A percentile compares a stretch with the other conserved stretches of the same genome.
Evolutionary conservation across 2,113 vertebrate species (phyloP).

Genomic region (Crotalus tigris): DNA sequence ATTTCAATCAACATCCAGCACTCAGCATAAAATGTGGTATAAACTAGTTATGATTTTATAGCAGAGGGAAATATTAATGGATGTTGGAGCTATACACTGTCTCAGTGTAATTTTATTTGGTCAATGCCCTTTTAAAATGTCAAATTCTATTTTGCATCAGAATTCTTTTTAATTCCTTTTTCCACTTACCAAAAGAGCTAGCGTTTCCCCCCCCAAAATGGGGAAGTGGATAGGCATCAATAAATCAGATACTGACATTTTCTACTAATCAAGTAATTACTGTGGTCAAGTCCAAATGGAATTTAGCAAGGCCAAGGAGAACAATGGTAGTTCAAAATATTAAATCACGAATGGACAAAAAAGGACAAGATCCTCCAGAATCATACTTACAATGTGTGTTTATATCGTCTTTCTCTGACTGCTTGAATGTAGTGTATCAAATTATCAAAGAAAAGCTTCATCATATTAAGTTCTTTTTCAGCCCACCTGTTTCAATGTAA

Average conservation of each 20-base stretch:
- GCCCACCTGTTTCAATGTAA: constrained; percentile 86
- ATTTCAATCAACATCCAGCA: neutral
- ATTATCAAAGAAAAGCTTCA: constrained; percentile 99
- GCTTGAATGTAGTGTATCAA: constrained; percentile 96
- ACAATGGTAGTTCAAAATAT: neutral
- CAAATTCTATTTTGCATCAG: neutral
- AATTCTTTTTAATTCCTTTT: neutral
- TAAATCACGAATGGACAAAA: neutral
- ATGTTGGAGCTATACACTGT: too few species aligned
- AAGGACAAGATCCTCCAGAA: neutral
- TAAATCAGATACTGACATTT: neutral
- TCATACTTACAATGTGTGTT: constrained; percentile 90
- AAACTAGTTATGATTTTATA: neutral
- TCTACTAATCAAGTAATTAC: neutral
- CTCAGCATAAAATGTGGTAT: neutral
- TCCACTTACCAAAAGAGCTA: neutral
- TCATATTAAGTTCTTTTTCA: constrained; percentile 98
- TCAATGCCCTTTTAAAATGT: neutral
- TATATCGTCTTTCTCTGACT: constrained; percentile 87
- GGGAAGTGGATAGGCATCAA: neutral
- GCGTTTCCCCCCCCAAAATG: neutral
- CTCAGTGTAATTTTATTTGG: neutral
- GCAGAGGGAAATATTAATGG: neutral
- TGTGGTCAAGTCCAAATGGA: neutral
- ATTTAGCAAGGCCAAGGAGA: neutral